Evolutionary conservation across 2,888 invertebrate genomes (phyloP).

Genomic region (Celastrina argiolus): DNA sequence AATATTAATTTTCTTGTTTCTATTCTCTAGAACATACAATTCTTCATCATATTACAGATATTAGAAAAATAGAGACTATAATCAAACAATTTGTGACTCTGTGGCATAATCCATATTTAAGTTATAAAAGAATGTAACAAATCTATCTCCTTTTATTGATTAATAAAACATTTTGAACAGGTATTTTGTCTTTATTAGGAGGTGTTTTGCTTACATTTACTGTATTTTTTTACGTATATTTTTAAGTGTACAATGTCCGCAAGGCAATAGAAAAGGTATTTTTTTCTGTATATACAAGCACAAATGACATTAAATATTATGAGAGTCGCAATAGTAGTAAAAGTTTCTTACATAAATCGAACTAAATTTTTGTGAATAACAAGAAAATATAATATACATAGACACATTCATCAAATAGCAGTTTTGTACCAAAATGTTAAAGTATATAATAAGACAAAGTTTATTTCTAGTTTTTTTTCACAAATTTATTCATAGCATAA

Average conservation of each 20-base stretch:
- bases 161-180: not conserved
- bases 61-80: not conserved
- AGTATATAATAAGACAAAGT: not conserved
- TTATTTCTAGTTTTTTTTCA: no score
- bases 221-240: not conserved
- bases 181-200: not conserved
- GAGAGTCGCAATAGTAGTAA: not conserved
- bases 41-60: not conserved
- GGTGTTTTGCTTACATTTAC: not conserved
- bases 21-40: slow-evolving; percentile 44
- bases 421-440: slow-evolving; percentile 41
- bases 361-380: slow-evolving; percentile 46
- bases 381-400: slow-evolving; percentile 30
- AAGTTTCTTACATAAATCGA: not conserved
- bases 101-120: not conserved
- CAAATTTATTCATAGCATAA: not conserved
- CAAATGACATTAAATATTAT: slow-evolving; percentile 12
- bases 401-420: slow-evolving; percentile 36
- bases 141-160: not conserved
- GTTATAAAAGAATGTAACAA: not conserved
- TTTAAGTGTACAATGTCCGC: no score
- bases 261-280: not conserved
- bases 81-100: not conserved
- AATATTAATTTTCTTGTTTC: slow-evolving; percentile 42
- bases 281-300: slow-evolving; percentile 30